These are phyloP conservation scores for Anarhynchus alexandrinus DNA, from an alignment of 2,113 vertebrate species.

Conservation along the genomic window DNA sequence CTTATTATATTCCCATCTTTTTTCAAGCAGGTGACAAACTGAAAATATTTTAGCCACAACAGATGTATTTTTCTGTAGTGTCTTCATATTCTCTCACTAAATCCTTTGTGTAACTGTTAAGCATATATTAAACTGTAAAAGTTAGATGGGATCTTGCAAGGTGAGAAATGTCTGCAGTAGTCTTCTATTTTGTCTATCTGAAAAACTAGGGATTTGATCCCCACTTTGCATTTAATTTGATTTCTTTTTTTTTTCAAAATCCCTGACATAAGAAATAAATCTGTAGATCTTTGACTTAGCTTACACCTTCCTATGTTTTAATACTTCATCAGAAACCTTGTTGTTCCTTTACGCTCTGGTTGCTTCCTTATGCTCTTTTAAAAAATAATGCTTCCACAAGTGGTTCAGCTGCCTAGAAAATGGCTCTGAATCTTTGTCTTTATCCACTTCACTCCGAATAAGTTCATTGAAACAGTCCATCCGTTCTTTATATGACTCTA, in stretches of 20 bases:
- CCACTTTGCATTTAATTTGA: not conserved
- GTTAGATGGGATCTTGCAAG: not conserved
- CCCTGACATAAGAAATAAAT: not conserved
- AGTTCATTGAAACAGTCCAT: not conserved
- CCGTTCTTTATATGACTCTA: not conserved
- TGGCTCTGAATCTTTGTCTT: not conserved
- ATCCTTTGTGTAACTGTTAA: not conserved
- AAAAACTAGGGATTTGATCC: not conserved
- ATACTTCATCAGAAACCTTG: not conserved
- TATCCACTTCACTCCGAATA: not conserved
- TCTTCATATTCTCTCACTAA: not conserved
- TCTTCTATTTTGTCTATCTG: not conserved
- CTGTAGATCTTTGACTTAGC: not conserved
- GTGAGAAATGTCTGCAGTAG: not conserved
- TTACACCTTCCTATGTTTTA: not conserved
- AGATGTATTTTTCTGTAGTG: not conserved
- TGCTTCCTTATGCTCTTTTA: not conserved
- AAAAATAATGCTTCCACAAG: not conserved
- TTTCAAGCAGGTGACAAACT: not conserved
- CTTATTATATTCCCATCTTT: not conserved
- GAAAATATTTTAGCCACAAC: not conserved
- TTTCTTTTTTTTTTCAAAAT: not conserved
- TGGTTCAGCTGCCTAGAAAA: not conserved
- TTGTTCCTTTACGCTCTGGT: not conserved
- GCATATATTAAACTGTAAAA: not conserved